phyloP scores from a whole-genome alignment of 2,888 invertebrate genomes.

The Bhutanitis thaidina region DNA sequence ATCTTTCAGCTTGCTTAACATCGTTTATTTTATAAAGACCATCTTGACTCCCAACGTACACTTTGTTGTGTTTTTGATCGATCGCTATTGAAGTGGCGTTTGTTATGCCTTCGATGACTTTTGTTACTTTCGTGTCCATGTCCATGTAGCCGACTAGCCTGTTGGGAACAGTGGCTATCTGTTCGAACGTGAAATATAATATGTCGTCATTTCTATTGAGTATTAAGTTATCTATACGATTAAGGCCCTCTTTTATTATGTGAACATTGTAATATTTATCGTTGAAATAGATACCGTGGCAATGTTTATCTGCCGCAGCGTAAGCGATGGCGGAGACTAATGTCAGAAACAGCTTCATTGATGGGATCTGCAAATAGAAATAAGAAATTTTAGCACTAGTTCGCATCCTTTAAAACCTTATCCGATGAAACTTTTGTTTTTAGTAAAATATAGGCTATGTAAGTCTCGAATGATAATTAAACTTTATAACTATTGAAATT shows the following conservation, averaged over 20 bases:
- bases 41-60: slow-evolving; percentile 58
- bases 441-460: no score
- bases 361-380: slow-evolving; percentile 6
- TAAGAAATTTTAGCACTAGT: neutral
- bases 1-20: slow-evolving; percentile 44
- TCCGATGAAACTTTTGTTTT: no score
- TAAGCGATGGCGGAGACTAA: slow-evolving; percentile 33
- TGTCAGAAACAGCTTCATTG: slow-evolving; percentile 35
- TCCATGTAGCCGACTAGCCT: slow-evolving; percentile 49
- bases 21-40: slow-evolving; percentile 55
- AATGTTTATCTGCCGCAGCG: slow-evolving; percentile 39
- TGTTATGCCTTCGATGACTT: slow-evolving; percentile 49
- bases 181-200: slow-evolving; percentile 59
- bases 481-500: no score
- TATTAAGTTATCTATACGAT: slow-evolving; percentile 47
- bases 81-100: slow-evolving; percentile 61
- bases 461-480: no score
- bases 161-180: slow-evolving; percentile 38
- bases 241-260: slow-evolving; percentile 60
- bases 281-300: slow-evolving; percentile 49
- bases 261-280: slow-evolving; percentile 52
- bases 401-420: no score
- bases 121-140: slow-evolving; percentile 38
- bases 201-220: slow-evolving; percentile 55
- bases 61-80: slow-evolving; percentile 48